A percentile compares a stretch with the other conserved stretches of the same genome.
Conservation (phyloP, 2,888 invertebrate species). For the Pelosia muscerda region DNA sequence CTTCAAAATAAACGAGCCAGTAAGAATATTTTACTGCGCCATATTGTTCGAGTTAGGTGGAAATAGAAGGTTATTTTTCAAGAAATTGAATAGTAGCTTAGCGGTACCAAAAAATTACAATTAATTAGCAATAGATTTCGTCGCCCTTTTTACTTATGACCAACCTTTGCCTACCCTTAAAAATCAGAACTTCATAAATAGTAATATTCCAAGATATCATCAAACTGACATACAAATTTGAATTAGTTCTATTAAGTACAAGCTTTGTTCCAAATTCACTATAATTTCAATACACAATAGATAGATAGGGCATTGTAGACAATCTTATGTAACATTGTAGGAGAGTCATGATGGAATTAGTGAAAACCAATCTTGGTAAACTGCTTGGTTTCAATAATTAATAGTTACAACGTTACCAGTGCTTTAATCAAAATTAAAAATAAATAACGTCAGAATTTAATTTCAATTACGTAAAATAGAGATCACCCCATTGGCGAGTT, state of each 20-base stretch:
- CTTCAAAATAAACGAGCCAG: not conserved
- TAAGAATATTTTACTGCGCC: not conserved
- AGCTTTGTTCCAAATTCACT: not conserved
- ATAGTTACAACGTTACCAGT: not conserved
- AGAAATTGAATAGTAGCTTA: not conserved
- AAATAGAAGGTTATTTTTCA: not conserved
- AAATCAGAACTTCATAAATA: not conserved
- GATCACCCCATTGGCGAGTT: constrained; percentile 16
- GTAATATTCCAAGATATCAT: not conserved
- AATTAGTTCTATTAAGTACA: not conserved
- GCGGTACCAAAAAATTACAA: too few relatives aligned
- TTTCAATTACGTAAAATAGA: constrained; percentile 5
- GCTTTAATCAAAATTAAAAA: not conserved
- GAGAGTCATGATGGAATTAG: not conserved
- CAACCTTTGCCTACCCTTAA: not conserved
- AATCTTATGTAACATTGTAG: not conserved
- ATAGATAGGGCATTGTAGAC: not conserved
- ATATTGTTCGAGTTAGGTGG: not conserved
- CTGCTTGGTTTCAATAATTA: not conserved
- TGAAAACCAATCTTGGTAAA: not conserved
- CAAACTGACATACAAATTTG: not conserved
- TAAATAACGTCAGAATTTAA: not conserved
- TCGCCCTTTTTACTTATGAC: too few relatives aligned
- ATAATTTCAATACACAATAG: not conserved
- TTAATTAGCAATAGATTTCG: too few relatives aligned